Percentiles rank a stretch among this genome's conserved stretches.
These are phyloP conservation scores for Drosophila equinoxialis DNA, from an alignment of 1,140 invertebrate species.

Conservation along the genomic window DNA sequence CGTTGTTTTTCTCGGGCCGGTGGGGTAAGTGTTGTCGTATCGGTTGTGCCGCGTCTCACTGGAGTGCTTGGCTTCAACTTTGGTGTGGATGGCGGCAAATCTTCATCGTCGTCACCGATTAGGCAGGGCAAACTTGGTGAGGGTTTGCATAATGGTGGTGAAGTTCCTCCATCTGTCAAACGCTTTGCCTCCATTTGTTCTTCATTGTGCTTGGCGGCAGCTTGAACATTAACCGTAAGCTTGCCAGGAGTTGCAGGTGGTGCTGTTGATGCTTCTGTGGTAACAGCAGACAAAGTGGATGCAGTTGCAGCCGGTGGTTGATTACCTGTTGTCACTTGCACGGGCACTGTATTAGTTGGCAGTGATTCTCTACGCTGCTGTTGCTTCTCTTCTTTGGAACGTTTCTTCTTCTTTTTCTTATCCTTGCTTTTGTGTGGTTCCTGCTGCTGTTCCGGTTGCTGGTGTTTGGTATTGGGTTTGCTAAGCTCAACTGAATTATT, in stretches of 20 bases:
- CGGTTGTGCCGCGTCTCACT: constrained; percentile 44
- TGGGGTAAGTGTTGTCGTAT: constrained; percentile 77
- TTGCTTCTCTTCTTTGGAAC: constrained; percentile 90
- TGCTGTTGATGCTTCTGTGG: not conserved
- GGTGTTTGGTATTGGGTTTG: constrained; percentile 29
- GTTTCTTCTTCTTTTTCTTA: constrained; percentile 92
- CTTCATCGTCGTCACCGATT: constrained; percentile 75
- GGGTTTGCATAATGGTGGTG: constrained; percentile 75
- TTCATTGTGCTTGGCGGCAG: constrained; percentile 65
- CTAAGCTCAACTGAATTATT: constrained; percentile 57
- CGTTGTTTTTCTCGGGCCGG: constrained; percentile 83
- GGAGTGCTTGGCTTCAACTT: constrained; percentile 25
- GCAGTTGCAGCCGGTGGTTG: constrained; percentile 22
- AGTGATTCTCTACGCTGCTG: constrained; percentile 85
- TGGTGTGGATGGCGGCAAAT: constrained; percentile 9
- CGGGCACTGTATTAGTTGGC: constrained; percentile 65
- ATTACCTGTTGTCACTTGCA: not conserved
- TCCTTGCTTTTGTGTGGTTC: constrained; percentile 86
- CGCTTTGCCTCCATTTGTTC: constrained; percentile 50
- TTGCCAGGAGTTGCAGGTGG: constrained; percentile 38
- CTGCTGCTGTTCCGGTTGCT: constrained; percentile 31
- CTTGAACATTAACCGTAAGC: constrained; percentile 75
- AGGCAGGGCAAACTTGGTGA: constrained; percentile 78
- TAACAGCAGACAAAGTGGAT: not conserved
- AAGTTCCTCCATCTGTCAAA: constrained; percentile 3